Evolutionary conservation across 1,140 invertebrate species (phyloP).

Genomic region (Eufriesea mexicana): DNA sequence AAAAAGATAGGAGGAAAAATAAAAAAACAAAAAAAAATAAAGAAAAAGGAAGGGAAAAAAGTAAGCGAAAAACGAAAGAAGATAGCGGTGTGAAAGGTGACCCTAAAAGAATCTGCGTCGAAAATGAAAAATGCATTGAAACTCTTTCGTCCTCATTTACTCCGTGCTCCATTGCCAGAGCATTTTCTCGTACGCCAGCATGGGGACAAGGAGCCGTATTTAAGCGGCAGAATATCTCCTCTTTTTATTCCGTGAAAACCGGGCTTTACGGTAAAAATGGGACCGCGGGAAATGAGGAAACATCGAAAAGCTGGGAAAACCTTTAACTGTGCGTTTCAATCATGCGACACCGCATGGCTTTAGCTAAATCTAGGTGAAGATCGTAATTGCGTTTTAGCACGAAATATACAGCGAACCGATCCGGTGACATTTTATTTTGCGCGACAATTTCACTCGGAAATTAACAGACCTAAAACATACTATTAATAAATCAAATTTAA

Average conservation of each 20-base stretch:
- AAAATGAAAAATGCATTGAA: constrained; percentile 56
- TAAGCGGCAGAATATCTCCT: constrained; percentile 38
- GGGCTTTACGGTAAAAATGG: constrained; percentile 30
- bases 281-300: constrained; percentile 40
- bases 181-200: constrained; percentile 38
- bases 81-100: constrained; percentile 2
- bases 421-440: no score
- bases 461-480: no score
- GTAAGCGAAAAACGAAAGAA: neutral
- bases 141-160: constrained; percentile 52
- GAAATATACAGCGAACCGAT: neutral
- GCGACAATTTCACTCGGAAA: no score
- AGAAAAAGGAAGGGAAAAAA: neutral
- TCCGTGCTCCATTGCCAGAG: constrained; percentile 41
- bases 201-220: constrained; percentile 43
- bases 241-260: constrained; percentile 24
- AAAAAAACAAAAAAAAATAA: neutral
- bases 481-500: no score
- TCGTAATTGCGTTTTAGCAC: constrained; percentile 36
- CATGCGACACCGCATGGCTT: constrained; percentile 30
- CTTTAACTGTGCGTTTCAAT: constrained; percentile 46
- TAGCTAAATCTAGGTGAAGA: constrained; percentile 43
- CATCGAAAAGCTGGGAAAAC: constrained; percentile 28
- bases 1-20: neutral
- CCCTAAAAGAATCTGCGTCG: constrained; percentile 40